Percentiles rank a stretch among this genome's conserved stretches.
Evolutionary conservation across 2,113 vertebrate genomes (phyloP).

Genomic region (Laticauda colubrina): DNA sequence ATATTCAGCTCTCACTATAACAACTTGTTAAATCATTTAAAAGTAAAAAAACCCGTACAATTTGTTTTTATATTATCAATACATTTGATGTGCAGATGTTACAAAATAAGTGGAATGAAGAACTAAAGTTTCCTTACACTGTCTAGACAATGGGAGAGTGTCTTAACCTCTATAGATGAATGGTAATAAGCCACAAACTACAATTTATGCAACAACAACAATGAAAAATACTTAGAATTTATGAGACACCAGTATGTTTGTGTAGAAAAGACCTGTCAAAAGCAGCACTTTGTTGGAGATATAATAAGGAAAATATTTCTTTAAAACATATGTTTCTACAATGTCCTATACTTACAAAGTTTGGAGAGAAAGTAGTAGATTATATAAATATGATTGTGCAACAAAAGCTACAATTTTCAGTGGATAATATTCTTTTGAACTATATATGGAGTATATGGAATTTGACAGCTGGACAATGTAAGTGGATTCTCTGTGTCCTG

Average conservation of each 20-base stretch:
- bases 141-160: neutral
- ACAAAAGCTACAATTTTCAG: neutral
- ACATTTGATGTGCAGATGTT: neutral
- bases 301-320: neutral
- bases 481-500: neutral
- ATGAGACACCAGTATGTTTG: neutral
- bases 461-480: neutral
- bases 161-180: neutral
- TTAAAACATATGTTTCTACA: neutral
- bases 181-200: neutral
- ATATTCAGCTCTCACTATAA: neutral
- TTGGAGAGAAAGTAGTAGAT: neutral
- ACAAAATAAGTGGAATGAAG: neutral
- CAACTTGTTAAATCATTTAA: neutral
- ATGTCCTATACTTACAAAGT: neutral
- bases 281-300: neutral
- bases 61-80: neutral
- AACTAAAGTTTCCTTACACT: too few species aligned
- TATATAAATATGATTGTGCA: neutral
- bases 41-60: neutral
- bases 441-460: neutral
- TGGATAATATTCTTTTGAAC: neutral
- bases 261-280: neutral
- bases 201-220: neutral
- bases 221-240: neutral